Evolutionary conservation across 1,140 invertebrate species (phyloP).

Genomic region (Kradibia gibbosae): DNA sequence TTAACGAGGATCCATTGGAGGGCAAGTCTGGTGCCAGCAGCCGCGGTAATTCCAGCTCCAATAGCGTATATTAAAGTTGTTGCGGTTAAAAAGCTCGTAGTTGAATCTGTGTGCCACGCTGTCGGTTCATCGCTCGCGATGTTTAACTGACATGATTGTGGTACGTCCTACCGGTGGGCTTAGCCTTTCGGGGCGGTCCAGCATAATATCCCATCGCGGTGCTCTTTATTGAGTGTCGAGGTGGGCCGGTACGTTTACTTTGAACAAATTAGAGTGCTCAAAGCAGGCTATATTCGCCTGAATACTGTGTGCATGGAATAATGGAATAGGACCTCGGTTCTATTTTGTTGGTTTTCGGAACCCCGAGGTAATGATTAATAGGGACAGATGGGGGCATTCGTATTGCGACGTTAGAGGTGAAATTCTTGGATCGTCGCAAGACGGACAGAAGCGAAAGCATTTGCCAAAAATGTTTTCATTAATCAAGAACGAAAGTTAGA

Average conservation of each 20-base stretch:
- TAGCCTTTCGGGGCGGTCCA: too few species aligned
- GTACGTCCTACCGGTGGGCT: slow-evolving; percentile 69
- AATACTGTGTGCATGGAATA: too few species aligned
- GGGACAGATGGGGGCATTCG: slow-evolving; percentile 82
- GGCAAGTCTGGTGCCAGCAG: slow-evolving; percentile 94
- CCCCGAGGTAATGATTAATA: slow-evolving; percentile 89
- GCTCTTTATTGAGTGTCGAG: slow-evolving; percentile 78
- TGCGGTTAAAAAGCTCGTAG: slow-evolving; percentile 86
- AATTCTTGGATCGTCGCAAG: slow-evolving; percentile 84
- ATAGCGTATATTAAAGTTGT: slow-evolving; percentile 91
- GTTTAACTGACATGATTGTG: slow-evolving; percentile 66
- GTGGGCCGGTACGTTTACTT: slow-evolving; percentile 77
- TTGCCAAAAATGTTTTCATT: too few species aligned
- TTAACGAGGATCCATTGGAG: slow-evolving; percentile 87
- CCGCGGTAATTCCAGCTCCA: slow-evolving; percentile 93
- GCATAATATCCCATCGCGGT: too few species aligned
- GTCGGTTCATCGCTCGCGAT: slow-evolving; percentile 74
- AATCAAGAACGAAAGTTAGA: too few species aligned
- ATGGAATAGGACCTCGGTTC: too few species aligned
- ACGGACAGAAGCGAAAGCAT: too few species aligned
- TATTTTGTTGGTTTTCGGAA: too few species aligned
- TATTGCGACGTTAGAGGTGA: slow-evolving; percentile 84
- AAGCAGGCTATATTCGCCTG: slow-evolving; percentile 46
- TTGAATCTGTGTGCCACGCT: slow-evolving; percentile 79
- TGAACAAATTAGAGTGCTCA: slow-evolving; percentile 57